These are phyloP conservation scores for Rhagophthalmus giganteus DNA, from an alignment of 2,888 invertebrate species.

Conservation along the genomic window DNA sequence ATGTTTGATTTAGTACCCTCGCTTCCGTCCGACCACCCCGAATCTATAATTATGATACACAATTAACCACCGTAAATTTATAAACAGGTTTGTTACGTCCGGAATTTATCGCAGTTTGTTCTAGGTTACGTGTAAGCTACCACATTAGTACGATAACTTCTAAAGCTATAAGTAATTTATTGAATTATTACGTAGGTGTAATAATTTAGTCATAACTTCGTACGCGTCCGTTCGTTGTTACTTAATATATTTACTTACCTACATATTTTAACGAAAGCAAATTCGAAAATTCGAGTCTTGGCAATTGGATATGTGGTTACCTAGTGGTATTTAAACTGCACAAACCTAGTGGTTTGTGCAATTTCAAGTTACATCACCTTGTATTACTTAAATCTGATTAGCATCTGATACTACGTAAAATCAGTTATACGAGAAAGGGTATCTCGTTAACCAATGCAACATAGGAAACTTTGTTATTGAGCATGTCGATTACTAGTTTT, in stretches of 20 bases:
- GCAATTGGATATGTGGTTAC: background rate
- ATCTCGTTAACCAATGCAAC: conserved; percentile 14
- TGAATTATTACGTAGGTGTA: conserved; percentile 6
- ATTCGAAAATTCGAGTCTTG: background rate
- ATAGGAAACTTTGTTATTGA: conserved; percentile 5
- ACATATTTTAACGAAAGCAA: background rate
- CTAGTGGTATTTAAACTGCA: background rate
- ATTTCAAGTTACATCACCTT: conserved; percentile 1
- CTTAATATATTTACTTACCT: background rate
- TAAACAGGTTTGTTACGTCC: conserved; percentile 21
- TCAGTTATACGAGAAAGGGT: conserved; percentile 11
- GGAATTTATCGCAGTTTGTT: conserved; percentile 11
- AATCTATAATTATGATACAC: conserved; percentile 19
- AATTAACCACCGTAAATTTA: conserved; percentile 26
- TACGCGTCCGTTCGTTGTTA: conserved; percentile 5
- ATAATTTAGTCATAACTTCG: conserved; percentile 1
- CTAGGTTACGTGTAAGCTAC: conserved; percentile 12
- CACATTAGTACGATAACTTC: conserved; percentile 2
- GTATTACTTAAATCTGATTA: conserved; percentile 14
- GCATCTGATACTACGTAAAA: conserved; percentile 13
- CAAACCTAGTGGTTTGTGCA: conserved; percentile 1
- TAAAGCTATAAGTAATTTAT: conserved; percentile 3
- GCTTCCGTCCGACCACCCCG: conserved; percentile 26
- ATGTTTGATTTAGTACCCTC: conserved; percentile 13
- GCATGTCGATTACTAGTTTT: conserved; percentile 7